Conservation (phyloP, 2,797 vertebrate species). For the Gila robusta region DNA sequence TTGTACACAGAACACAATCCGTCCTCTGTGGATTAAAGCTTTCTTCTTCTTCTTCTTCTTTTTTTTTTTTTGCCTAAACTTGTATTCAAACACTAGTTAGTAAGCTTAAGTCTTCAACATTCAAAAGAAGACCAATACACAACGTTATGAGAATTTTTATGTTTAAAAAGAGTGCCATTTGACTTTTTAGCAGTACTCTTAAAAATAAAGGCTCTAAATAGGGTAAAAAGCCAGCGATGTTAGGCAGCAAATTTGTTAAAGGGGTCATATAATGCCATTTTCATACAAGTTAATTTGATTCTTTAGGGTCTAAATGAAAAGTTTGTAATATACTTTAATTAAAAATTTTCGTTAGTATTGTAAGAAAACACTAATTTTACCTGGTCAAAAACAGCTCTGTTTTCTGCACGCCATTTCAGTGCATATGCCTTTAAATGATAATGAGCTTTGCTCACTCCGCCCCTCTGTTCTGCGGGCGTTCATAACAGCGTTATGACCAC, state of each 20-base stretch:
- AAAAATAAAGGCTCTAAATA: not conserved
- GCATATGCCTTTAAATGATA: too few species aligned
- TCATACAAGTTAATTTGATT: too few species aligned
- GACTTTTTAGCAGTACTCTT: not conserved
- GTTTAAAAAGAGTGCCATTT: not conserved
- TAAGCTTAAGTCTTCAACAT: not conserved
- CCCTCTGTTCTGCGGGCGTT: too few species aligned
- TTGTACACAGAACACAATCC: constrained; percentile 26
- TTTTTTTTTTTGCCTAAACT: not conserved
- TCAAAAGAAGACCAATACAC: not conserved
- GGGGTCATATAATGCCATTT: too few species aligned
- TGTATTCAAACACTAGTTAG: constrained; percentile 12
- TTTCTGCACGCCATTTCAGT: too few species aligned
- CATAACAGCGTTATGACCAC: too few species aligned
- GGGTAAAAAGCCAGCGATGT: not conserved
- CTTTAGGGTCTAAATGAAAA: too few species aligned
- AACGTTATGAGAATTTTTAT: not conserved
- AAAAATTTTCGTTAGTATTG: too few species aligned
- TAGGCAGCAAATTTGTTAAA: not conserved
- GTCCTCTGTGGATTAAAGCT: constrained; percentile 18
- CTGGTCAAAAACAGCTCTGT: too few species aligned
- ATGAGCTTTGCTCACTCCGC: too few species aligned
- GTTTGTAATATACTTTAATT: too few species aligned
- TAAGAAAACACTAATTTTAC: too few species aligned
- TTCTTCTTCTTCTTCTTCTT: not conserved